Evolutionary conservation across 2,113 vertebrate species (phyloP), one percentile per base, ranked within the genome.

Genomic region (Galeopterus variegatus): DNA sequence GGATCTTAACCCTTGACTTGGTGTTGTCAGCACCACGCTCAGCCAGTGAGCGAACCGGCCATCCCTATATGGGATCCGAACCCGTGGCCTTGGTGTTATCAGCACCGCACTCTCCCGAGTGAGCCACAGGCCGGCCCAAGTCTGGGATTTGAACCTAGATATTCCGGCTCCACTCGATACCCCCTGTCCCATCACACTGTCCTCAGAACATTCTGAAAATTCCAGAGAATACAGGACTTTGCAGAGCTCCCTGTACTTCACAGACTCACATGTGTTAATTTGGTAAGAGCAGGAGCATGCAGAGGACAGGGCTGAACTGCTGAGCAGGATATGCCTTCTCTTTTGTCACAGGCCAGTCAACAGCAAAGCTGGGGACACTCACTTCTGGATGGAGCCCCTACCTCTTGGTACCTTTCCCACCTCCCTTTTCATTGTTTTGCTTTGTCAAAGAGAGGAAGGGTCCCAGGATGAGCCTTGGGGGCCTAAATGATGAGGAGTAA

Each of bases 191-290:
- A 26, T 33, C 33, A n/a, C 5, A n/a, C 23, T 7, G 17, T 75
- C 54, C 28, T n/a, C 56, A 33, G 64, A 95, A 54, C 41, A 67
- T 36, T 67, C 36, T 5, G 2, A 89, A 26, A 31, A 7, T 85
- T 82, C 69, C 36, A 7, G 83, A 86, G 83, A 85, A 82, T 28
- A 12, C 8, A 31, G n/a, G 19, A 33, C 48, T 92, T 69, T 56
- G 67, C 31, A 75, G 69, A 75, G 26, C 9, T 82, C 8, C 26
- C 48, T 23, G 48, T 26, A 23, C 26, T 19, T 15, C 73, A 41
- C 13, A 48, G 60, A 56, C 33, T 21, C 11, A 6, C 1, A 1
- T 13, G 0, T 21, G 10, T 24, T 21, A 21, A 3, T 31, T 28
- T 60, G 52, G 79, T 48, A 77, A 54, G 62, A 48, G 11, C 80